Percentiles rank a stretch among this genome's conserved stretches.
These are phyloP conservation scores for Pterois miles DNA, from an alignment of 2,797 vertebrate species.

Conservation along the genomic window DNA sequence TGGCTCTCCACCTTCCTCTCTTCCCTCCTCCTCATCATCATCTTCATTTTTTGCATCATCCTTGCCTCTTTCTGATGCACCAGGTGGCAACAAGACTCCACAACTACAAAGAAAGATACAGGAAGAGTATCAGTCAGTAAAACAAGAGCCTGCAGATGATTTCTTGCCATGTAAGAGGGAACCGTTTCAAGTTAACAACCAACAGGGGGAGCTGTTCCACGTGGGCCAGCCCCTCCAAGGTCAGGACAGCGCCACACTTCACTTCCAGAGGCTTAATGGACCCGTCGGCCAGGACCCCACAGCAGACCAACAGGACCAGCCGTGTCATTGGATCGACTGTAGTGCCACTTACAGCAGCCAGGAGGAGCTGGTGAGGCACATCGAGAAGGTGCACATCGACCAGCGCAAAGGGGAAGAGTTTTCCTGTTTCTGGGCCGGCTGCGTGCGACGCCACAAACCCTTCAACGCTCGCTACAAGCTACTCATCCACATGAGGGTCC, in stretches of 20 bases:
- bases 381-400: conserved; percentile 97
- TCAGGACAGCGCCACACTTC: conserved; percentile 70
- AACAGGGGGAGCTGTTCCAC: conserved; percentile 80
- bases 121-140: conserved; percentile 81
- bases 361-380: conserved; percentile 96
- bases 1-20: conserved; percentile 74
- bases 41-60: conserved; percentile 58
- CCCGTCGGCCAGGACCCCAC: conserved; percentile 56
- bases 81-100: conserved; percentile 39
- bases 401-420: conserved; percentile 97
- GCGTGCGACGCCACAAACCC: conserved; percentile 92
- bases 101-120: conserved; percentile 76
- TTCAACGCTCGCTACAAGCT: conserved; percentile 98
- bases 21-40: conserved; percentile 76
- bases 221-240: conserved; percentile 70
- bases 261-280: conserved; percentile 32
- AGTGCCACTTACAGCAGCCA: conserved; percentile 89
- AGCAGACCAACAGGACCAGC: conserved; percentile 75
- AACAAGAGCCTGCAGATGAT: conserved; percentile 90
- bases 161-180: conserved; percentile 80
- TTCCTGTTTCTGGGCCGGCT: conserved; percentile 96
- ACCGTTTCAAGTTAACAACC: conserved; percentile 76
- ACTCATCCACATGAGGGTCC: conserved; percentile 98
- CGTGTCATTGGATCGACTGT: conserved; percentile 95
- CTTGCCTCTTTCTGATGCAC: conserved; percentile 40